Percentiles rank a stretch among this genome's conserved stretches.
phyloP scores from a whole-genome alignment of 2,888 invertebrate genomes.

The Drosophila austrosaltans region DNA sequence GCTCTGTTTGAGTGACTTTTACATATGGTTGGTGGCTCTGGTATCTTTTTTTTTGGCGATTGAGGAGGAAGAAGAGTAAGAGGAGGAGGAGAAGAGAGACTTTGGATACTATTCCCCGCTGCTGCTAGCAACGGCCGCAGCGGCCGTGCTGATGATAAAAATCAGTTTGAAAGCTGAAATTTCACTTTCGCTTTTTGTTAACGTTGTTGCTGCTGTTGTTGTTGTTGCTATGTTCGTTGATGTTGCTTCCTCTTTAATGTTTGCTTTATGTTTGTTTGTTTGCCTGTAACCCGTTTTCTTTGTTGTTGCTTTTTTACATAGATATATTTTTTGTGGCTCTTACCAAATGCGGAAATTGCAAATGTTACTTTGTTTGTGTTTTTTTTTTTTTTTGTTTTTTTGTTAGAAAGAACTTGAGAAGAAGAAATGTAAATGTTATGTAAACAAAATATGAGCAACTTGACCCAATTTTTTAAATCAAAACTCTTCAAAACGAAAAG shows the following conservation, averaged over 20 bases:
- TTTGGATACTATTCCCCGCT: slow-evolving; percentile 1
- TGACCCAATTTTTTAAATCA: slow-evolving; percentile 39
- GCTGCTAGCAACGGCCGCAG: no score
- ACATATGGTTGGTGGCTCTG: slow-evolving; percentile 1
- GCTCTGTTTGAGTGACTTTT: slow-evolving; percentile 42
- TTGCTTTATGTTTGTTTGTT: slow-evolving; percentile 47
- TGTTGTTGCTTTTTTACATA: slow-evolving; percentile 28
- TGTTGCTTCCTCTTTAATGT: slow-evolving; percentile 49
- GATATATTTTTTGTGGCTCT: slow-evolving; percentile 8
- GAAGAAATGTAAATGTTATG: slow-evolving; percentile 28
- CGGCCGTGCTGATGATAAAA: slow-evolving; percentile 56
- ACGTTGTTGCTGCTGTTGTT: slow-evolving; percentile 30
- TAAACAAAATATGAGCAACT: slow-evolving; percentile 17
- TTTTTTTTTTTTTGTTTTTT: slow-evolving; percentile 18
- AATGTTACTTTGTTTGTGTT: slow-evolving; percentile 21
- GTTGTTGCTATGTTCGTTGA: not conserved
- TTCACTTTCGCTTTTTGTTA: slow-evolving; percentile 83
- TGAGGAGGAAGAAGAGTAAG: not conserved
- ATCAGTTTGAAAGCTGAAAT: slow-evolving; percentile 81
- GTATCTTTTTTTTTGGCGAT: slow-evolving; percentile 2
- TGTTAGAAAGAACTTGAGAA: slow-evolving; percentile 23
- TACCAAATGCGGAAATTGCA: slow-evolving; percentile 49
- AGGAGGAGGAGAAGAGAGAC: not conserved
- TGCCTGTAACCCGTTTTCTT: slow-evolving; percentile 40
- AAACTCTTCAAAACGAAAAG: not conserved